A percentile compares a stretch with the other conserved stretches of the same genome.
These are phyloP conservation scores for Austrofundulus limnaeus DNA, from an alignment of 2,113 vertebrate genomes.

Conservation along the genomic window DNA sequence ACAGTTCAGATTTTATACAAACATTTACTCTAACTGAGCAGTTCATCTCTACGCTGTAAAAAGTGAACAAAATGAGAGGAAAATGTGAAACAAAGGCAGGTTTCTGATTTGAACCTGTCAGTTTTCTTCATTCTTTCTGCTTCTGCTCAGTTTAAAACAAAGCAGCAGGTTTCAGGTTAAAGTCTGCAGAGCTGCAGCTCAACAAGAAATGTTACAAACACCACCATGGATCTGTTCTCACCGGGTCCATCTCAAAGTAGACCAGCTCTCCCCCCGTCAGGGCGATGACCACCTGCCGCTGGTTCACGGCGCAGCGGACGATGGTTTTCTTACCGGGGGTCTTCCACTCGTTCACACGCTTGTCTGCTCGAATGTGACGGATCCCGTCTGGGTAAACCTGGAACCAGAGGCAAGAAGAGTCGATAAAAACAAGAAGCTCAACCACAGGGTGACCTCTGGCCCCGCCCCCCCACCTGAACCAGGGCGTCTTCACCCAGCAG, in stretches of 20 bases:
- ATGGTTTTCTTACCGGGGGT: slow-evolving; percentile 98
- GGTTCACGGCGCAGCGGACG: slow-evolving; percentile 96
- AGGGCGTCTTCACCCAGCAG: slow-evolving; percentile 95
- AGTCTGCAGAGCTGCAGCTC: too few relatives aligned
- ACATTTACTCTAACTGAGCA: too few relatives aligned
- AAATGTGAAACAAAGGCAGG: too few relatives aligned
- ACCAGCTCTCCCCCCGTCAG: slow-evolving; percentile 96
- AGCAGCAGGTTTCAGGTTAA: too few relatives aligned
- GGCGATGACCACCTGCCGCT: slow-evolving; percentile 97
- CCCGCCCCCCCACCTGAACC: slow-evolving; percentile 85
- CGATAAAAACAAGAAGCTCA: neutral
- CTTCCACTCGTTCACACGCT: slow-evolving; percentile 99
- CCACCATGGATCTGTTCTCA: slow-evolving; percentile 72
- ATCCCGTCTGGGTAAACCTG: slow-evolving; percentile 98
- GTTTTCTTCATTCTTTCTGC: too few relatives aligned
- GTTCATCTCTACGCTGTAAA: too few relatives aligned
- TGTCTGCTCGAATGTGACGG: slow-evolving; percentile 95
- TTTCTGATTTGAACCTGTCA: too few relatives aligned
- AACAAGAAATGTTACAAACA: too few relatives aligned
- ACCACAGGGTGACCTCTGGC: neutral
- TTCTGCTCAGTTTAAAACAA: too few relatives aligned
- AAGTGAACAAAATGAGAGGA: too few relatives aligned
- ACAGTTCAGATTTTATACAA: too few relatives aligned
- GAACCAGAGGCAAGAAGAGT: neutral
- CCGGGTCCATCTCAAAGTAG: slow-evolving; percentile 99